Evolutionary conservation across 2,797 vertebrate species (phyloP), one percentile per base, ranked within the genome.

Genomic region (Anabacerthia variegaticeps): DNA sequence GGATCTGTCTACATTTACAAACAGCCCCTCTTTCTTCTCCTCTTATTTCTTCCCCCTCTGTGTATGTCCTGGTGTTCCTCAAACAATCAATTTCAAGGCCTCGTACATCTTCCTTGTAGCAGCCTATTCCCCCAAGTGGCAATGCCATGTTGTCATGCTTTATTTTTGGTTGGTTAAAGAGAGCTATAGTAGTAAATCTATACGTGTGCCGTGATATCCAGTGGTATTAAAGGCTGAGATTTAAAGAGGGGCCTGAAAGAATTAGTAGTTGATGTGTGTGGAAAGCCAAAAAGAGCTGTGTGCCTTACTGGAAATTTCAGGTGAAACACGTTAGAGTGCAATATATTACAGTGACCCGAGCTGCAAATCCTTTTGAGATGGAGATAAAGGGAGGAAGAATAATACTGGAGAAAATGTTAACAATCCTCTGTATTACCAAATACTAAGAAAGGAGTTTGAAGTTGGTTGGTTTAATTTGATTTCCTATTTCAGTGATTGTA

Each of bases 271-370:
- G 92, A 74, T 81, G 83, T 39, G 36, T 80, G 34, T 30, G n/a
- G 71, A 88, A 94, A 95, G 67, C 74, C 82, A 92, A 63, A 85
- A 86, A 76, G 55, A 88, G 36, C 75, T 71, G 44, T 8, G 4
- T 54, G 59, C 32, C 75, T 91, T 92, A 76, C 77, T 92, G 85
- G 83, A 94, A 94, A 93, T 93, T 92, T 90, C 67, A 90, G 67
- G 63, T 9, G 9, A 46, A 73, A 27, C 0, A 1, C 69, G 58
- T 67, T 72, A 52, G 62, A 46, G 30, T 86, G 73, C 46, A 69
- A 44, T 91, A 66, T 52, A 73, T 92, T 90, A 46, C 76, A 88
- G 79, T 58, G 74, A 84, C 78, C 82, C 0, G 1, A 91, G 79
- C 82, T 95, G 62, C 94, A 94, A 88, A 93, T 96, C 91, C 52